Percentiles rank a stretch among this genome's conserved stretches.
These are phyloP conservation scores for Microctonus hyperodae DNA, from an alignment of 2,888 invertebrate species.

Conservation along the genomic window DNA sequence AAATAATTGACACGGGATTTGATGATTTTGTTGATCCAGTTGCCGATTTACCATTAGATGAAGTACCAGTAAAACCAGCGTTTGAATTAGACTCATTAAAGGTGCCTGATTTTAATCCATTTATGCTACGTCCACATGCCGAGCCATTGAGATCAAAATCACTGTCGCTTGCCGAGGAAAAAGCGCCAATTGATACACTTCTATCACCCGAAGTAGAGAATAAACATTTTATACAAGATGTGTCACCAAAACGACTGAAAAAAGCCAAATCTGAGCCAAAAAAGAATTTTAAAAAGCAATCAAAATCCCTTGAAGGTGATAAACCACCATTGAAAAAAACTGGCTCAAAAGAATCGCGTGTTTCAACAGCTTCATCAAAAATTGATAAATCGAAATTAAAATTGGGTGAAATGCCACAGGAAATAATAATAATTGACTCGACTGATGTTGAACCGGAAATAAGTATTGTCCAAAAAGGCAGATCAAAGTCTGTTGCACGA, in stretches of 20 bases:
- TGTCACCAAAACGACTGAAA: slow-evolving; percentile 57
- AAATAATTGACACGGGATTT: slow-evolving; percentile 59
- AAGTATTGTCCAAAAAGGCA: slow-evolving; percentile 60
- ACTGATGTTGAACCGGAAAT: slow-evolving; percentile 58
- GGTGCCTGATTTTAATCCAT: slow-evolving; percentile 60
- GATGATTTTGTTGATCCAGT: slow-evolving; percentile 62
- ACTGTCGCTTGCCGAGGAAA: slow-evolving; percentile 59
- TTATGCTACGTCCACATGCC: slow-evolving; percentile 57
- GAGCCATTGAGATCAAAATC: slow-evolving; percentile 60
- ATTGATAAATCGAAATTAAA: slow-evolving; percentile 61
- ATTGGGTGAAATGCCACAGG: slow-evolving; percentile 60
- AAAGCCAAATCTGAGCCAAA: slow-evolving; percentile 54
- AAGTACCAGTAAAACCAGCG: slow-evolving; percentile 58
- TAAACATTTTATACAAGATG: slow-evolving; percentile 57
- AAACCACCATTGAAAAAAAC: slow-evolving; percentile 58
- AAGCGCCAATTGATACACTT: slow-evolving; percentile 60
- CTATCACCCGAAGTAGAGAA: slow-evolving; percentile 59
- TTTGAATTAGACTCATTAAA: slow-evolving; percentile 59
- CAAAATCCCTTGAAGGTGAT: slow-evolving; percentile 60
- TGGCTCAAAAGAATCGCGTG: slow-evolving; percentile 53
- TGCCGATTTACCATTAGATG: slow-evolving; percentile 60
- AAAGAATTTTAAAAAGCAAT: slow-evolving; percentile 61
- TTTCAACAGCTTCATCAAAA: slow-evolving; percentile 52
- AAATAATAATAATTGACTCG: slow-evolving; percentile 61
- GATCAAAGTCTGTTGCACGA: slow-evolving; percentile 59